Percentiles rank a stretch among this genome's conserved stretches.
Evolutionary conservation across 2,888 invertebrate species (phyloP).

Genomic region (Nephrotoma appendiculata): DNA sequence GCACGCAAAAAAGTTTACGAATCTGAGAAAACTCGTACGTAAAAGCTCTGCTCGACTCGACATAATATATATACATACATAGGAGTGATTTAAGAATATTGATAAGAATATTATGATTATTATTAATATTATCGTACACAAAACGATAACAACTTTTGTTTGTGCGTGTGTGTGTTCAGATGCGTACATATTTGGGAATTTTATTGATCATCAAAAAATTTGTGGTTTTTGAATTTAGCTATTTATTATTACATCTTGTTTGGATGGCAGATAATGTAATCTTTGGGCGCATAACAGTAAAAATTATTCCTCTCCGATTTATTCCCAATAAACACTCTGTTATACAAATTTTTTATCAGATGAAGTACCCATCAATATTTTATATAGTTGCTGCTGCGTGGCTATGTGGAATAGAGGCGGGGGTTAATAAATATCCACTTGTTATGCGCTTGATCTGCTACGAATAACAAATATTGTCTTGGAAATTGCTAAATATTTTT

Average conservation of each 20-base stretch:
- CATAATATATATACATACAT: background rate
- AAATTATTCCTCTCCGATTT: background rate
- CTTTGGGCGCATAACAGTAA: background rate
- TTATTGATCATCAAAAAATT: background rate
- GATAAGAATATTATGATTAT: background rate
- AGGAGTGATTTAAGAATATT: background rate
- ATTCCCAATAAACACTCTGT: background rate
- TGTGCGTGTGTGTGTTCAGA: no score
- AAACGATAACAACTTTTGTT: background rate
- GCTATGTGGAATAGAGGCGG: no score
- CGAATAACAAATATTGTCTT: no score
- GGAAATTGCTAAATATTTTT: no score
- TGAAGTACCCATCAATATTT: no score
- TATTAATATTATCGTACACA: background rate
- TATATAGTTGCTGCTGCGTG: background rate
- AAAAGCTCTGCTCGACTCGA: no score
- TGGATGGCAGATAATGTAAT: background rate
- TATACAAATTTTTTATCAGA: background rate
- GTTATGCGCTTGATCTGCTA: no score
- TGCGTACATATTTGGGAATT: background rate
- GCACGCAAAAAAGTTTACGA: background rate
- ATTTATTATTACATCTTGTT: background rate
- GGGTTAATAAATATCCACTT: no score
- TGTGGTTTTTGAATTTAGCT: background rate
- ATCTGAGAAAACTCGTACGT: no score